Base-by-base conservation (phyloP, 2,113 vertebrate genomes). In the Tauraco erythrolophus region DNA sequence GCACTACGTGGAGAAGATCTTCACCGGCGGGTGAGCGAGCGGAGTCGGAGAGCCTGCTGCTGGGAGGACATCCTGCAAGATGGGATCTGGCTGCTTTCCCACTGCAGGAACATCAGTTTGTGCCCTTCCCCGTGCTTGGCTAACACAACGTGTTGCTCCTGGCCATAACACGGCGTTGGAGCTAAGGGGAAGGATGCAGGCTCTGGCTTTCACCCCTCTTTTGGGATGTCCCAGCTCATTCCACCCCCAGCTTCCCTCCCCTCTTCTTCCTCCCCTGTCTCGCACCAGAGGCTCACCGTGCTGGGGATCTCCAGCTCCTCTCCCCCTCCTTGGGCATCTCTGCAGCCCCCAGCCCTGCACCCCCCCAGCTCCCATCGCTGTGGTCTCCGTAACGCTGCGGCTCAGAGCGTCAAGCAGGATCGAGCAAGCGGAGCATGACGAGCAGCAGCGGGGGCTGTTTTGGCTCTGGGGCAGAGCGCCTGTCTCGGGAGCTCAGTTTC, bases 1-100 rank as follows among this genome's bases (percentile, higher is more conserved):
- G 76, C 78, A 70, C 16, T 99, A 99, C 0, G 99, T 99, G 95
- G 98, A 99, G 91, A 99, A 99, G 96, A 98, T 99, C 93, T 99
- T 99, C 96, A 98, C 98, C 0, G 98, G 99, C 80, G 98, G 98
- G 99, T 99, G 97, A 98, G 99, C 0, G 7, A 33, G 72, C 1
- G 0, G 57, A 24, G 58, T 54, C 0, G 6, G 41, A 12, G 12
- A 41, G 41, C 19, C 24, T 56, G 43, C 53, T 54, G 66, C 61
- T 33, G 6, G 57, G 60, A 58, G 64, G 5, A 11, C 33, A 27
- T 35, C 68, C 74, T 16, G 0, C 0, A 18, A 46, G 56, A 1
- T 3, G 25, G 41, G 57, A 21, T 17, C 39, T 46, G 80, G 48
- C 33, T 77, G 81, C 23, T 60, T 18, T 45, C 71, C 62, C 35